Conservation (phyloP, 2,888 invertebrate genomes). For the Microctonus brassicae region DNA sequence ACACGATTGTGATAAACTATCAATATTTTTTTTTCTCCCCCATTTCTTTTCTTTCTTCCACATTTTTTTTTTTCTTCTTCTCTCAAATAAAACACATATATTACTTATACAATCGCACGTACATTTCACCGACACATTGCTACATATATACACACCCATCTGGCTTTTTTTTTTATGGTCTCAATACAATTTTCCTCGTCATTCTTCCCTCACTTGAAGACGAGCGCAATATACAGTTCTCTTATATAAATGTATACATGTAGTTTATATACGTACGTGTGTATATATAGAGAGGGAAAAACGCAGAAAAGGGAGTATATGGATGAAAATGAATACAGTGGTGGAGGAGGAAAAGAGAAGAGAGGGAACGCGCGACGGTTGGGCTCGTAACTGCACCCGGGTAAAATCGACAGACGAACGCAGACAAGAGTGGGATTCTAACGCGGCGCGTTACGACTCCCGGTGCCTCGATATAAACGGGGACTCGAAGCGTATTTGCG, state of each 20-base stretch:
- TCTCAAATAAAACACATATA: no score
- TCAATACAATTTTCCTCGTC: conserved; percentile 16
- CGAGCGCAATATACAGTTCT: not conserved
- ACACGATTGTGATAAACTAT: not conserved
- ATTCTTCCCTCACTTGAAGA: not conserved
- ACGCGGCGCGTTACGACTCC: conserved; percentile 45
- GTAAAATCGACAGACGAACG: conserved; percentile 28
- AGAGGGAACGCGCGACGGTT: conserved; percentile 6
- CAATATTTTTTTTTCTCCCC: not conserved
- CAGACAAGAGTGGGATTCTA: conserved; percentile 17
- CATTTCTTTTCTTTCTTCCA: no score
- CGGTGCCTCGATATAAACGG: conserved; percentile 56
- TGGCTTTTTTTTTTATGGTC: conserved; percentile 9
- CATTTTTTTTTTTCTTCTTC: no score
- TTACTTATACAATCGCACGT: not conserved
- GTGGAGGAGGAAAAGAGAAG: not conserved
- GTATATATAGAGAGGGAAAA: not conserved
- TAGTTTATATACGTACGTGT: no score
- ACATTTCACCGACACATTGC: not conserved
- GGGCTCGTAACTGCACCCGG: conserved; percentile 38
- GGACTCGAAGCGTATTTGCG: conserved; percentile 52
- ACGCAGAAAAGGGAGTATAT: not conserved
- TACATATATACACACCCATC: no score
- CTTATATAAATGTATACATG: no score
- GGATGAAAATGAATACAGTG: not conserved